Conservation (phyloP, 2,113 vertebrate genomes). For the Lycaon pictus region DNA sequence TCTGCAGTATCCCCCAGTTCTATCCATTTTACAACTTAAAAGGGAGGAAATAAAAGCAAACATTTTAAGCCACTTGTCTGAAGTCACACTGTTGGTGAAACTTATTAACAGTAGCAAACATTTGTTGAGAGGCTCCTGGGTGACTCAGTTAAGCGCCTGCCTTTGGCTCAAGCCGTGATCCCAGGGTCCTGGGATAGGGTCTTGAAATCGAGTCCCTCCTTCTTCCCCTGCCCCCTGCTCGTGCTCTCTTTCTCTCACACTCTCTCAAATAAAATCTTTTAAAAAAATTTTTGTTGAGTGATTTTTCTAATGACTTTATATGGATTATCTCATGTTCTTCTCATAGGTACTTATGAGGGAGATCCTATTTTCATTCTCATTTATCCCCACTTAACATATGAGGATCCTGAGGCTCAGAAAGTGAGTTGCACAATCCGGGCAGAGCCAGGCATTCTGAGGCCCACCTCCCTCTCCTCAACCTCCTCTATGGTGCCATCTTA, state of each 20-base stretch:
- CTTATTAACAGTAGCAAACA: background rate
- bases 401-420: background rate
- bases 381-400: background rate
- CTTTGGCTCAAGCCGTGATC: too few relatives aligned
- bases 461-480: background rate
- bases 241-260: too few relatives aligned
- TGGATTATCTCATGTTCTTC: background rate
- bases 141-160: too few relatives aligned
- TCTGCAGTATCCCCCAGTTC: background rate
- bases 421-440: background rate
- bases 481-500: too few relatives aligned
- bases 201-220: too few relatives aligned
- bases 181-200: too few relatives aligned
- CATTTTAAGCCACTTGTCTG: background rate
- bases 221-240: too few relatives aligned
- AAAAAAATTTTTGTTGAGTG: background rate
- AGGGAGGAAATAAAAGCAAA: background rate
- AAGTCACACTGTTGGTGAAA: background rate
- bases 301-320: background rate
- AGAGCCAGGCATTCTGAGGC: background rate
- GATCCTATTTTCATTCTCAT: background rate
- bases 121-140: background rate
- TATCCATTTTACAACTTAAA: background rate
- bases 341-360: background rate
- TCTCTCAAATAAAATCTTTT: too few relatives aligned